phyloP scores from a whole-genome alignment of 2,888 invertebrate genomes.

The Sinelater perroti region DNA sequence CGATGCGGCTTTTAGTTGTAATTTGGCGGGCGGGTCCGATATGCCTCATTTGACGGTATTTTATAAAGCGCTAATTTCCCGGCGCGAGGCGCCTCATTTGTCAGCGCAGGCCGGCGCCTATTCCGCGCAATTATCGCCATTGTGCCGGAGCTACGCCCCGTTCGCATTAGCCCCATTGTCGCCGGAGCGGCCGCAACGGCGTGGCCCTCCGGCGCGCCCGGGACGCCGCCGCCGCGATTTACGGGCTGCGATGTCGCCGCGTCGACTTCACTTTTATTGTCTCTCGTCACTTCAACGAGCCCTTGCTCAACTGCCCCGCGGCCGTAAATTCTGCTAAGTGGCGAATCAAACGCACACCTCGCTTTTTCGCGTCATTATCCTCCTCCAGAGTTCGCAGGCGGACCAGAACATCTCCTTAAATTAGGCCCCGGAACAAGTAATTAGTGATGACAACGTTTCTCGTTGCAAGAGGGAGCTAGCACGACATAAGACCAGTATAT shows the following conservation, averaged over 20 bases:
- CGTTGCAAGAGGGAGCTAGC: too few species aligned
- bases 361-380: conserved; percentile 3
- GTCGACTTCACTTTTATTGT: conserved; percentile 18
- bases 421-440: too few species aligned
- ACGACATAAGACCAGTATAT: too few species aligned
- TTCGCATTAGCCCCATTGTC: conserved; percentile 53
- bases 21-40: conserved; percentile 41
- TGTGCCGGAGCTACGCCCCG: conserved; percentile 49
- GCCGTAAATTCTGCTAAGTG: conserved; percentile 10
- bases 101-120: conserved; percentile 47
- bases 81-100: conserved; percentile 47
- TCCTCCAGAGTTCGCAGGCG: not conserved
- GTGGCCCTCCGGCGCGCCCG: conserved; percentile 29
- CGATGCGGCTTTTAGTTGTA: conserved; percentile 42
- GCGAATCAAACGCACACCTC: conserved; percentile 13
- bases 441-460: too few species aligned
- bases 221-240: conserved; percentile 21
- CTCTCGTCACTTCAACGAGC: conserved; percentile 13
- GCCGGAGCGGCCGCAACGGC: conserved; percentile 33
- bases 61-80: conserved; percentile 50
- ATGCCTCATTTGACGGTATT: conserved; percentile 45
- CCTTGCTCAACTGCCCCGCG: conserved; percentile 5
- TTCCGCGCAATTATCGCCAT: conserved; percentile 55
- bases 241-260: conserved; percentile 11
- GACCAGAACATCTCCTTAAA: not conserved